Evolutionary conservation across 2,113 vertebrate genomes (phyloP), one percentile per base, ranked within the genome.

Genomic region (Halcyon malimbica): DNA sequence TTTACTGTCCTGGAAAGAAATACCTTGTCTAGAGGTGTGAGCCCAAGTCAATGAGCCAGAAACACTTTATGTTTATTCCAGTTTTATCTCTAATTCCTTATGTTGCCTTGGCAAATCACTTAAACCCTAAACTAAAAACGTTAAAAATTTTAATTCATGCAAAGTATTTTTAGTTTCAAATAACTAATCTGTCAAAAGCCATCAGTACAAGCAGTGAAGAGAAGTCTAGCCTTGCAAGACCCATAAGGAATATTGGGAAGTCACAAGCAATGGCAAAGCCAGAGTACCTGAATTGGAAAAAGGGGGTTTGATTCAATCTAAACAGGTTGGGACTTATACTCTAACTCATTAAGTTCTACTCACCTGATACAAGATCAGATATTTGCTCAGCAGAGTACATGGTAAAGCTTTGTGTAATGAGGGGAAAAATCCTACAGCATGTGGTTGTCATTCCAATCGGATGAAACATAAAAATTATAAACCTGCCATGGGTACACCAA

Each of bases 391-490:
- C 71, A 92, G 64, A 87, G 18, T 53, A 87, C 76, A 53, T 16
- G 84, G 60, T 57, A 69, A 91, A 81, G 33, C 28, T 82, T 84
- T 95, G 56, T 93, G 92, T 93, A 95, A 95, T 42, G 42, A 90
- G 39, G 48, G 44, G 33, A 20, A 92, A 90, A 96, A 82, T 82
- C 17, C 71, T 89, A 76, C 62, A 76, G n/a, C 74, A 92, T 94
- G 83, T 93, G 67, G 44, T 89, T 89, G 39, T 92, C 39, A 51
- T 94, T 96, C 90, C 74, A 89, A 33, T 51, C 89, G 80, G 69
- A 80, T 85, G 87, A 96, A 94, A 95, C 65, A 84, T 62, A 85
- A 93, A 95, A 95, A 87, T 78, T 90, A 84, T 26, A 85, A 96
- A 90, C 17, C 62, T 76, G 41, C 69, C 44, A 73, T 71, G 79